Base-by-base conservation (phyloP, 2,113 vertebrate genomes). In the Theristicus caerulescens region DNA sequence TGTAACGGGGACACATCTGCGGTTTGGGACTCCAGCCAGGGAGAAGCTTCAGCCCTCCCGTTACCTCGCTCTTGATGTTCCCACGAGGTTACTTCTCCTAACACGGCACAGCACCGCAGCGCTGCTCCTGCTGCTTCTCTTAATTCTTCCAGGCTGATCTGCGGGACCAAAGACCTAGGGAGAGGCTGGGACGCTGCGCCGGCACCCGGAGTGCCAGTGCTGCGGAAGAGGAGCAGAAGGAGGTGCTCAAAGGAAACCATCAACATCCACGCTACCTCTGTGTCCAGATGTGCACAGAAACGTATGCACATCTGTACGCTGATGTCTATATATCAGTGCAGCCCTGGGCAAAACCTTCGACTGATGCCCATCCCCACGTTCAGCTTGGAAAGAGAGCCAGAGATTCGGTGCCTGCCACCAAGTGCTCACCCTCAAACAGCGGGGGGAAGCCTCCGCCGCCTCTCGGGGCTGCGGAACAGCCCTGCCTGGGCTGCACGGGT, bases 221-320 rank as follows among this genome's bases (percentile, higher is more conserved):
- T 44, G 57, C 5, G 19, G 58, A 32, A 64, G 42, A n/a, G 40
- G 40, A 42, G 72, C n/a, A 49, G 42, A 18, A 46, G 42, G 34
- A 38, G 29, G 11, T 29, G 40, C 34, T 40, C 15, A 32, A 34
- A 47, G 65, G n/a, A 34, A 44, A 14, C 2, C 1, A 51, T 11
- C 18, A 22, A 38, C 15, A 24, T 19, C 52, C 42, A 29, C 2
- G 7, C 29, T 14, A 36, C 38, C 16, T 11, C 36, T 17, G 27
- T 11, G 34, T 38, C 49, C 59, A 65, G 70, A 55, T 38, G 38
- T 34, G 18, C 65, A 38, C 18, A 54, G 55, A 79, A 54, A 70
- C 1, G 1, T 10, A 13, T 0, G 14, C 31, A 16, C 27, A 26
- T 38, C 47, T 62, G 47, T 4, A 52, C 26, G 8, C 0, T 11